Conservation (phyloP, 1,140 invertebrate genomes). For the Octopus bimaculoides region DNA sequence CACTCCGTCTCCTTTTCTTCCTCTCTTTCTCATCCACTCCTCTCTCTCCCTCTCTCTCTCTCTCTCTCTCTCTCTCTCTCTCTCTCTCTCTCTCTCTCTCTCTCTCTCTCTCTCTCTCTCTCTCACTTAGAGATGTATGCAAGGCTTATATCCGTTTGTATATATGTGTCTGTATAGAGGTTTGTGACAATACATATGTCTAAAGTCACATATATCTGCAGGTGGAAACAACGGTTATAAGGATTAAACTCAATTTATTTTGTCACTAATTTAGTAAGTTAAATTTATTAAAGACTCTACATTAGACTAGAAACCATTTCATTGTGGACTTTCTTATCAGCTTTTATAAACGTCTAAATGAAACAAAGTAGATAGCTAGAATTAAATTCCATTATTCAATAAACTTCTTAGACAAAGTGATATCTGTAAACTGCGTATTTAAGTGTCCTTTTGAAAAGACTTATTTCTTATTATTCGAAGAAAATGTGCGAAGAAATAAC, state of each 20-base stretch:
- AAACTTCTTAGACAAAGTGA: too few species aligned
- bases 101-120: constrained; percentile 3
- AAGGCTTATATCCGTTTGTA: not conserved
- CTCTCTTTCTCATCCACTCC: not conserved
- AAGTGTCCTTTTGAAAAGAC: too few species aligned
- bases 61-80: constrained; percentile 1
- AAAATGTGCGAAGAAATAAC: too few species aligned
- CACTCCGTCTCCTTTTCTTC: not conserved
- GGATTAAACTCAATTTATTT: not conserved
- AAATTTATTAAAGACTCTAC: too few species aligned
- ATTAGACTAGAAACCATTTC: too few species aligned
- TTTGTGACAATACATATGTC: not conserved
- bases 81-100: constrained; percentile 10
- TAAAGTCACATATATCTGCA: not conserved
- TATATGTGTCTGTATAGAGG: not conserved
- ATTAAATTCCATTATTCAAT: too few species aligned
- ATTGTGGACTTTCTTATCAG: too few species aligned
- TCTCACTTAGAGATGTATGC: not conserved
- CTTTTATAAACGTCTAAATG: too few species aligned
- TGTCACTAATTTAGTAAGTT: not conserved
- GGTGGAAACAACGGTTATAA: not conserved
- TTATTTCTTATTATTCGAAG: too few species aligned
- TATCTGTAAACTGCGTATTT: too few species aligned
- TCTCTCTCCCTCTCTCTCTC: not conserved
- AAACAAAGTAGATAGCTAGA: too few species aligned